Conservation (phyloP, 1,140 invertebrate species). For the Drosophila mojavensis region DNA sequence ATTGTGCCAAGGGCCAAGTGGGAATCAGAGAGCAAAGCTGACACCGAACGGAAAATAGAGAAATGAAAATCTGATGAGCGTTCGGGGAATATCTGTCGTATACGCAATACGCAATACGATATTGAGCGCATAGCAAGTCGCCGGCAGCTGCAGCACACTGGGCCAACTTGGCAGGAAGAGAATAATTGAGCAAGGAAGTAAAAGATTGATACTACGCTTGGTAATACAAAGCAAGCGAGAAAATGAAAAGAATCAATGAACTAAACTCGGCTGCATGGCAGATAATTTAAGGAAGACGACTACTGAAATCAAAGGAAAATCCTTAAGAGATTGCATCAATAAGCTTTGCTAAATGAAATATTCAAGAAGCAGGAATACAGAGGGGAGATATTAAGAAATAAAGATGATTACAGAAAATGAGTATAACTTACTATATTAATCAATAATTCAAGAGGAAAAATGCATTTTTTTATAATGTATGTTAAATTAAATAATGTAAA, state of each 20-base stretch:
- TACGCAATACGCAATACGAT: constrained; percentile 15
- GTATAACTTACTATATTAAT: too few relatives aligned
- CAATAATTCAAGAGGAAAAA: too few relatives aligned
- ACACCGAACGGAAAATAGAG: constrained; percentile 10
- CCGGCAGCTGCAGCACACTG: background rate
- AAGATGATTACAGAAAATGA: background rate
- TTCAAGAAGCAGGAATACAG: too few relatives aligned
- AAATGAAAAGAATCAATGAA: background rate
- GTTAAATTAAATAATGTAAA: too few relatives aligned
- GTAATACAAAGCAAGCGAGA: background rate
- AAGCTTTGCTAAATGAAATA: background rate
- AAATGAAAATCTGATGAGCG: constrained; percentile 37
- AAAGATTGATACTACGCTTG: constrained; percentile 17
- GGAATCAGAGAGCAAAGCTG: constrained; percentile 11
- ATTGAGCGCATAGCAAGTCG: background rate
- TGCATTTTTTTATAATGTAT: too few relatives aligned
- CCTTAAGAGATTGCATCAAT: background rate
- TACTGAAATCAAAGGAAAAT: too few relatives aligned
- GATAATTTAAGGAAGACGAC: background rate
- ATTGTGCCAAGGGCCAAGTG: constrained; percentile 12
- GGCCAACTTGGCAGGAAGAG: background rate
- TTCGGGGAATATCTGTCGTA: constrained; percentile 32
- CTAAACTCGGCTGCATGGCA: background rate
- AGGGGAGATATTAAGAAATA: background rate
- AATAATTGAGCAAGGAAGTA: constrained; percentile 1